A percentile compares a stretch with the other conserved stretches of the same genome.
phyloP scores from a whole-genome alignment of 2,888 invertebrate species.

The Amorpha juglandis region DNA sequence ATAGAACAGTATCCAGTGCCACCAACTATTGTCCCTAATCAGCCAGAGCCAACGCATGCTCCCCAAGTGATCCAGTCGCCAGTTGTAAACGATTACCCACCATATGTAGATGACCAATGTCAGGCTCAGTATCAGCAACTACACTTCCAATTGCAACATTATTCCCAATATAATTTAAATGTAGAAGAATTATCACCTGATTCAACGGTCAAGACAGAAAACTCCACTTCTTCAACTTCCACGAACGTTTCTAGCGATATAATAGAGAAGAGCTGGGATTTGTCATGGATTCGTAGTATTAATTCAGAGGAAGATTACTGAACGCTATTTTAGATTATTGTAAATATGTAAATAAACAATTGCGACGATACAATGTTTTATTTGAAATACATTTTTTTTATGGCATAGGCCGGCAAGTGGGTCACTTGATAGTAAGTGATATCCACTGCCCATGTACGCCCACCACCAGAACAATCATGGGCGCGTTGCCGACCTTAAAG shows the following conservation, averaged over 20 bases:
- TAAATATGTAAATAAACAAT: constrained; percentile 32
- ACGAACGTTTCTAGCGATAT: constrained; percentile 38
- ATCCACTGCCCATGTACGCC: too few relatives aligned
- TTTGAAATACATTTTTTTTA: too few relatives aligned
- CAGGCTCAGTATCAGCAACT: constrained; percentile 44
- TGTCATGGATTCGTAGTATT: constrained; percentile 65
- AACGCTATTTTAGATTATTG: constrained; percentile 27
- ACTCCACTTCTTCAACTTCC: too few relatives aligned
- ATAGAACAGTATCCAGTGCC: constrained; percentile 50
- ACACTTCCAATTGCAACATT: constrained; percentile 44
- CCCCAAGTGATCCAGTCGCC: background rate
- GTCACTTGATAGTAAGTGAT: too few relatives aligned
- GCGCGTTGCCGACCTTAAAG: too few relatives aligned
- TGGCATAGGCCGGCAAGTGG: too few relatives aligned
- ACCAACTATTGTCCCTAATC: constrained; percentile 36
- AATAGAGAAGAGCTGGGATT: constrained; percentile 55
- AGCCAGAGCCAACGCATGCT: constrained; percentile 22
- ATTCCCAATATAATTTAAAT: constrained; percentile 41
- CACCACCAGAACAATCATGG: too few relatives aligned
- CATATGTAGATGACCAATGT: constrained; percentile 42
- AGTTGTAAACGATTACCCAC: constrained; percentile 35
- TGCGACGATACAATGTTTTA: background rate
- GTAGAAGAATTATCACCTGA: constrained; percentile 40
- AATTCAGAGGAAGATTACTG: constrained; percentile 55
- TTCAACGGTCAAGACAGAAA: constrained; percentile 35